Percentiles rank a stretch among this genome's conserved stretches.
phyloP scores from a whole-genome alignment of 2,113 vertebrate genomes.

The Toxotes jaculatrix region DNA sequence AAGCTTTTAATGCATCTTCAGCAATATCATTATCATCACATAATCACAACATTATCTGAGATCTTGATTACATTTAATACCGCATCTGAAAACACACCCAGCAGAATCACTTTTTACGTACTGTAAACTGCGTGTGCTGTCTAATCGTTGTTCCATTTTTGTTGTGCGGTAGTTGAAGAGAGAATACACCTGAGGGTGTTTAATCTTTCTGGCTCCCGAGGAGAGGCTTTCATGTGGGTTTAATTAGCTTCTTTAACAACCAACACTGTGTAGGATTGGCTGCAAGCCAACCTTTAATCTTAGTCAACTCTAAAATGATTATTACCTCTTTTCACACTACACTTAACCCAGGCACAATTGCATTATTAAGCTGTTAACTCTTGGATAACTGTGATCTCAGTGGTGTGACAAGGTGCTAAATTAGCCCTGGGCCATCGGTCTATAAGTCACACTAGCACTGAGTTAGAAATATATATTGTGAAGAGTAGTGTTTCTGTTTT shows the following conservation, averaged over 20 bases:
- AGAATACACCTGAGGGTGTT: slow-evolving; percentile 67
- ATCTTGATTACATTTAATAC: slow-evolving; percentile 42
- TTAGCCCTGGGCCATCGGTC: slow-evolving; percentile 5
- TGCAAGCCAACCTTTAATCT: slow-evolving; percentile 74
- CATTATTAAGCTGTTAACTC: slow-evolving; percentile 70
- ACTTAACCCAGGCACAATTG: slow-evolving; percentile 71
- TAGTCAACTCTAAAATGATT: slow-evolving; percentile 73
- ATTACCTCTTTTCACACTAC: slow-evolving; percentile 78
- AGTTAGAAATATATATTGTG: neutral
- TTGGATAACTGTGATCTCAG: slow-evolving; percentile 38
- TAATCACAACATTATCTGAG: slow-evolving; percentile 4
- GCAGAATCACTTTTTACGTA: slow-evolving; percentile 17
- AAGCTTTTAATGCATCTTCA: slow-evolving; percentile 19
- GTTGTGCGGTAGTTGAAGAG: slow-evolving; percentile 33
- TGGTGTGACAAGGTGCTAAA: slow-evolving; percentile 47
- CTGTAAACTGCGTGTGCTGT: slow-evolving; percentile 31
- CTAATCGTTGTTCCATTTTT: slow-evolving; percentile 54
- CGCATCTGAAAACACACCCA: slow-evolving; percentile 20
- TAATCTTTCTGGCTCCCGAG: slow-evolving; percentile 66
- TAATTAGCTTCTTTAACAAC: slow-evolving; percentile 80
- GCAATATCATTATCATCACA: slow-evolving; percentile 6
- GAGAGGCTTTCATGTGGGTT: slow-evolving; percentile 75
- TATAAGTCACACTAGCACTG: neutral
- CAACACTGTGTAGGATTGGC: slow-evolving; percentile 67
- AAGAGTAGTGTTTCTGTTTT: neutral